Evolutionary conservation across 2,888 invertebrate genomes (phyloP), one percentile per base, ranked within the genome.

Genomic region (Liodrosophila aerea): DNA sequence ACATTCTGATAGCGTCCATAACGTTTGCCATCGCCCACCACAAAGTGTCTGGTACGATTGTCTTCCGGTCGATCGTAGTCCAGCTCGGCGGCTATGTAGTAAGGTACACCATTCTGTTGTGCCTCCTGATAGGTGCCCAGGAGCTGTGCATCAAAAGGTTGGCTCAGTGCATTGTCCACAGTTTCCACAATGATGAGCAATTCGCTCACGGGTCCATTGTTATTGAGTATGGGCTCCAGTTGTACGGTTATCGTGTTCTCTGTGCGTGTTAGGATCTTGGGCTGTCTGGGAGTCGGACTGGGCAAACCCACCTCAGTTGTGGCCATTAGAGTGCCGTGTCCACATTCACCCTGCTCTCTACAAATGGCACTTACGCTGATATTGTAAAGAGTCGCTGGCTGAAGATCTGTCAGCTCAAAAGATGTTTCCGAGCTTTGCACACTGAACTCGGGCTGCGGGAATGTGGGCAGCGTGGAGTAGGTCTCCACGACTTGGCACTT

Each of bases 1-100:
- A 93, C 94, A 91, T 97, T 97, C 71, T 92, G 93, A 86, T 93
- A 96, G 0, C 93, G 93, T 64, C 95, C 94, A 86, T 96, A 95
- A 2, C 90, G 92, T 62, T 91, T 91, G 7, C 92, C 92, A 89
- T 97, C 95, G 4, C 97, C 97, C 39, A 97, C 93, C 0, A 92
- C 91, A 89, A 97, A 97, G 49, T 92, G 91, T 73, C 92, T 91
- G 37, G 92, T 90, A 7, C 93, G 92, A 63, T 93, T 92, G 46
- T 87, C 85, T 5, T 81, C 81, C 1, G 81, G 73, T 0, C 75
- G 69, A 70, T 93, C 91, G 15, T 94, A 93, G 51, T 93, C 92
- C 60, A 97, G 90, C 88, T 96, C 95, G 0, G 95, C 97, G 4
- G 96, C 92, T 27, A 97, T 94, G 86, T 97, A 97, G 87, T 95